These are phyloP conservation scores for Sarcophaga peregrina DNA, from an alignment of 1,140 invertebrate species.

Conservation along the genomic window DNA sequence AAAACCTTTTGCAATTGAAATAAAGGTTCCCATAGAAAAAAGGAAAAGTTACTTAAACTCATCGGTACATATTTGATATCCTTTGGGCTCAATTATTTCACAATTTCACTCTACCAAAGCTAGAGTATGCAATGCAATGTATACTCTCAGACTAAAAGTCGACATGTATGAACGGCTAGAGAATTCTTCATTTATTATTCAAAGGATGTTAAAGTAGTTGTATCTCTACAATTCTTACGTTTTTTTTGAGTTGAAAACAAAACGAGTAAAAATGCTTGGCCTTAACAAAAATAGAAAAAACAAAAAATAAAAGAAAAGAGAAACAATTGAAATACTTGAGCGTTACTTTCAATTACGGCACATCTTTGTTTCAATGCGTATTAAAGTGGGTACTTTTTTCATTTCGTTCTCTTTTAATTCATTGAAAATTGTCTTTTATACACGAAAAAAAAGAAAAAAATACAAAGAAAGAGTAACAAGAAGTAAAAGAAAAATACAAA, in stretches of 20 bases:
- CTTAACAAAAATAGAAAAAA: constrained; percentile 10
- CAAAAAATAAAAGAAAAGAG: too few species aligned
- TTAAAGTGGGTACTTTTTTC: not conserved
- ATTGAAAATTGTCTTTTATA: not conserved
- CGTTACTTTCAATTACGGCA: constrained; percentile 38
- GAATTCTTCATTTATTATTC: not conserved
- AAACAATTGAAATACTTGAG: constrained; percentile 37
- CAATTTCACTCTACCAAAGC: too few species aligned
- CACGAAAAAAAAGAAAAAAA: not conserved
- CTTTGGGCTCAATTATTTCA: too few species aligned
- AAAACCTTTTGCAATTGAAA: too few species aligned
- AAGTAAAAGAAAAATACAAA: not conserved
- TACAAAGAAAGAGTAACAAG: not conserved
- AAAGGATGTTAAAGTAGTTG: not conserved
- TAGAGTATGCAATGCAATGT: too few species aligned
- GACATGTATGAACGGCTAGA: too few species aligned
- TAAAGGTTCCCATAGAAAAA: too few species aligned
- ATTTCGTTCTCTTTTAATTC: not conserved
- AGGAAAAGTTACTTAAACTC: too few species aligned
- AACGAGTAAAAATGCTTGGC: constrained; percentile 3
- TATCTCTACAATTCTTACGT: too few species aligned
- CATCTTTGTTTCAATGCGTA: constrained; percentile 39
- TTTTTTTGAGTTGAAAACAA: not conserved
- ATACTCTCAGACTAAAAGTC: too few species aligned
- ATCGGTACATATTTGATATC: too few species aligned